Evolutionary conservation across 64 coral and sea anemone genomes (phyloP).

Genomic region (Montipora cactus): DNA sequence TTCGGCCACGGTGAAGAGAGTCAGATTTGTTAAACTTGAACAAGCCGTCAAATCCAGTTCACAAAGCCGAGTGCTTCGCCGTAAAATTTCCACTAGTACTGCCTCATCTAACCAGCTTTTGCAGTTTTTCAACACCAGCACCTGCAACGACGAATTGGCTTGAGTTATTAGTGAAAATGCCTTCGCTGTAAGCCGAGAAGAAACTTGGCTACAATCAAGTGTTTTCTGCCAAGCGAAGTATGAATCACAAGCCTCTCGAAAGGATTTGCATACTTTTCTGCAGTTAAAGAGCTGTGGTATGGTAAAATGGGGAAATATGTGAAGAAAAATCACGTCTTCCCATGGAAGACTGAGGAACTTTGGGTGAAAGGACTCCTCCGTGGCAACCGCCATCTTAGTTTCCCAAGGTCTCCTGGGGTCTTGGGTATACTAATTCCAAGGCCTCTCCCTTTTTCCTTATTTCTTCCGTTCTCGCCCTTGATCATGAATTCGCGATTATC

Average conservation of each 20-base stretch:
- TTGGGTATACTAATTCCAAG: neutral
- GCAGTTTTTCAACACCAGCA: slow-evolving; percentile 78
- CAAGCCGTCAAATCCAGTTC: slow-evolving; percentile 83
- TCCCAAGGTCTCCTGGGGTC: neutral
- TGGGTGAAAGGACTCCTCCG: neutral
- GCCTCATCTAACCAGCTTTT: slow-evolving; percentile 77
- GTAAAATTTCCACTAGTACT: slow-evolving; percentile 61
- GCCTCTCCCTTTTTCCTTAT: neutral
- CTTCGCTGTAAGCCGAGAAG: slow-evolving; percentile 53
- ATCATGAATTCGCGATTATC: too few species aligned
- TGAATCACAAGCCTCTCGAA: slow-evolving; percentile 69
- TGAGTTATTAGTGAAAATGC: slow-evolving; percentile 67
- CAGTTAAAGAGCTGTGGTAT: slow-evolving; percentile 73
- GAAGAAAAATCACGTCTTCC: slow-evolving; percentile 84
- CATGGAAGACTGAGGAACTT: slow-evolving; percentile 78
- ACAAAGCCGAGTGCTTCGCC: slow-evolving; percentile 58
- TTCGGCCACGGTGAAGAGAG: slow-evolving; percentile 59
- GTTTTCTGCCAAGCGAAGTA: slow-evolving; percentile 73
- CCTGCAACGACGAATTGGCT: slow-evolving; percentile 70
- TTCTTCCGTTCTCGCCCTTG: too few species aligned
- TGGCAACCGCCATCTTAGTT: slow-evolving; percentile 69
- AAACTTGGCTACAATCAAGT: slow-evolving; percentile 67
- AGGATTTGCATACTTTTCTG: slow-evolving; percentile 73
- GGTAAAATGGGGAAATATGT: slow-evolving; percentile 75
- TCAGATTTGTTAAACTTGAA: slow-evolving; percentile 78